Evolutionary conservation across 2,888 invertebrate species (phyloP), one percentile per base, ranked within the genome.

Genomic region (Volucella zonaria): DNA sequence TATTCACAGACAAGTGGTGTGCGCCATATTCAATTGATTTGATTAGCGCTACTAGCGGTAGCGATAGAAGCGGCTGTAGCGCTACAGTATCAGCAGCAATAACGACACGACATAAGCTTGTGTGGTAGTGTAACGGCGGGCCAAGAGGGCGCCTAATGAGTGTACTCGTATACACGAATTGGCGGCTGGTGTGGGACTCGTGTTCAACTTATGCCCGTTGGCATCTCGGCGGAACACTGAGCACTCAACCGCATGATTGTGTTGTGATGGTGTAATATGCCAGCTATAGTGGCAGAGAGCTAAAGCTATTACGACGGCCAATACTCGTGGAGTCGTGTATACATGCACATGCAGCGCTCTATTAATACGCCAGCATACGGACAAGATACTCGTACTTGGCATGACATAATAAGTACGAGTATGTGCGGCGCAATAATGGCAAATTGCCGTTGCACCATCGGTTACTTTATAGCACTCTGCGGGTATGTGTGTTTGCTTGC

Each of bases 391-490:
- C 18, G 18, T 18, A 18, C 61, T 75, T 76, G 80, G 75, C 80
- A 75, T 83, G 70, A 62, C 79, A 80, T 80, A 83, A 75, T 23
- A 23, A 23, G 18, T 79, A 74, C 51, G 83, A 23, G 18, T 79
- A 74, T 56, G 83, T 83, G 83, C 80, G 83, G 75, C 83, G 80
- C 80, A 80, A 83, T 83, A 79, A 71, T 80, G 79, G 75, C 75
- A 67, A 80, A 67, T 80, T 80, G 75, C 66, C 71, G 83, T 83
- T 83, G 80, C 83, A 79, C 80, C 23, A 68, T 64, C 42, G 45
- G 59, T 15, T 71, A 42, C 73, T 75, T 56, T 31, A n/a, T n/a
- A n/a, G 18, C 3, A 12, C 45, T 14, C 10, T 23, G 1, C 8
- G 40, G 9, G 10, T 12, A 49, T 59, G 15, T 70, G 40, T 40